Base-by-base conservation (phyloP, 2,113 vertebrate species). In the Ibidorhyncha struthersii region DNA sequence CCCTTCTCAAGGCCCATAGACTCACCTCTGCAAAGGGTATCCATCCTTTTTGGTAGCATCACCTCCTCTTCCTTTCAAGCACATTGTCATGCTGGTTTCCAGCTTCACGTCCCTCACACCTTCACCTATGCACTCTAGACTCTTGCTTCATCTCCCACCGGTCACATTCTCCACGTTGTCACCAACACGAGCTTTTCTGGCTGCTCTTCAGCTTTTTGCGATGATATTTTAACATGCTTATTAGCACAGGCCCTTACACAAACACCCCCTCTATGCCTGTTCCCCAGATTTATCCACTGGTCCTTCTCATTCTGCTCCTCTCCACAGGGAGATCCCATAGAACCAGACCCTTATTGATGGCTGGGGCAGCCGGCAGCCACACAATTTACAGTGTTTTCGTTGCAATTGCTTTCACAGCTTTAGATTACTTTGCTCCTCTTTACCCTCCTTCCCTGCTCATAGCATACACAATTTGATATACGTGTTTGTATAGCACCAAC, bases 31-130 rank as follows among this genome's bases (percentile, higher is more conserved):
- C 14, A 82, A 86, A 59, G 22, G 25, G 3, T 34, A 67, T 8
- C 3, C 2, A 50, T 20, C 12, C 38, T 62, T 34, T 87, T 5
- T 22, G 36, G 56, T 67, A 40, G 10, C 26, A 82, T 79, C 36
- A 34, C 25, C 12, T 67, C 32, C 41, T 84, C 45, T 65, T 63
- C 61, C n/a, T 82, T 52, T 61, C 27, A 82, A 72, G 45, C 34
- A 30, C 0, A 0, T 47, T 15, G 18, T 4, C 49, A 43, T 3
- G 3, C 8, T 63, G 21, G 23, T 71, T 58, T 89, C 59, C 50
- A 52, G 41, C 38, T 59, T 53, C 0, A 0, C 2, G 0, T 17
- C 19, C 14, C 29, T 86, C 72, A 59, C 29, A 52, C 34, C 26
- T 67, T 55, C 27, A 45, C 2, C 0, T 26, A 36, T 4, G 13